A percentile compares a stretch with the other conserved stretches of the same genome.
Evolutionary conservation across 2,797 vertebrate genomes (phyloP).

Genomic region (Zalophus californianus): DNA sequence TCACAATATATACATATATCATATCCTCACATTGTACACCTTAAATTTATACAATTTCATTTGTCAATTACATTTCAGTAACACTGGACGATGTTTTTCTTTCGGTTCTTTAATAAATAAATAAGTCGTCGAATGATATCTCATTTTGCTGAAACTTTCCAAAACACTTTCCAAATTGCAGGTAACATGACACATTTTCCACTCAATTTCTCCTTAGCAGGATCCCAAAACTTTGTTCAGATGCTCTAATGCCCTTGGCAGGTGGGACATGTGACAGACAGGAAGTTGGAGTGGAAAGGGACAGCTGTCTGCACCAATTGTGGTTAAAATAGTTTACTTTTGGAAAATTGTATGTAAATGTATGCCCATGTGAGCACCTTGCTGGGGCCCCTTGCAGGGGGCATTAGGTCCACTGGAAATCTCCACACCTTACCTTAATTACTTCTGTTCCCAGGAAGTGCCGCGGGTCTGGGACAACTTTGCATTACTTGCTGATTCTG

Average conservation of each 20-base stretch:
- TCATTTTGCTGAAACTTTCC: neutral
- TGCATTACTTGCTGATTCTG: neutral
- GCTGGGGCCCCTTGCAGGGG: neutral
- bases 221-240: neutral
- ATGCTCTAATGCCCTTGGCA: neutral
- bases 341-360: neutral
- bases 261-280: neutral
- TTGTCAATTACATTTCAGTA: neutral
- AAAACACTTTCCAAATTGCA: neutral
- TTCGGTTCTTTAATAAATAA: neutral
- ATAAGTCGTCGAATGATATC: neutral
- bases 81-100: neutral
- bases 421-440: neutral
- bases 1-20: neutral
- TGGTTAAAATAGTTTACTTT: neutral
- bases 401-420: accelerated
- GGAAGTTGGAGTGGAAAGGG: neutral
- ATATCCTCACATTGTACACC: neutral
- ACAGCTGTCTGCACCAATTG: neutral
- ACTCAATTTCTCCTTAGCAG: neutral
- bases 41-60: neutral
- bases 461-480: neutral
- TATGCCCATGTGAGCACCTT: neutral
- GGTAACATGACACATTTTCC: neutral
- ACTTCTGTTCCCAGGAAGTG: neutral